Evolutionary conservation across 2,888 invertebrate species (phyloP).

Genomic region (Rhaphigaster nebulosa): DNA sequence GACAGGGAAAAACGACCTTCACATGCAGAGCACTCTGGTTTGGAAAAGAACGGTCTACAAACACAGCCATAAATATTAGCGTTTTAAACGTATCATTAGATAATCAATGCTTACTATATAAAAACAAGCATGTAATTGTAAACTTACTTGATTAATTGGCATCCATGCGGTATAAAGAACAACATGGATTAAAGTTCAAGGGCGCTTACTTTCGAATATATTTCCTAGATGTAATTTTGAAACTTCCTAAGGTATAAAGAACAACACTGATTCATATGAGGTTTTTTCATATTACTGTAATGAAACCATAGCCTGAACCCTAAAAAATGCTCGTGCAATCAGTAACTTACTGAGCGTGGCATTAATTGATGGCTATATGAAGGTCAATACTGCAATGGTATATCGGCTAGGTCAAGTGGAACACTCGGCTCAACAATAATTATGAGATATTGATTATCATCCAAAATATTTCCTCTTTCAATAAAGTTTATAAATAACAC

Average conservation of each 20-base stretch:
- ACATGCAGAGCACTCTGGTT: background rate
- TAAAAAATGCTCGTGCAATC: background rate
- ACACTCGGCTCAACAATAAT: background rate
- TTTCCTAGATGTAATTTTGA: background rate
- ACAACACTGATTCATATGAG: background rate
- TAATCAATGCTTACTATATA: background rate
- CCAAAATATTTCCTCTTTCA: background rate
- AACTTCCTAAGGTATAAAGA: no score
- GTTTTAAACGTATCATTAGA: background rate
- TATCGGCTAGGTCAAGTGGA: background rate
- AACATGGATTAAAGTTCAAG: background rate
- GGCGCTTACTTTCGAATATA: background rate
- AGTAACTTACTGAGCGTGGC: background rate
- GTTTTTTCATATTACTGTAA: background rate
- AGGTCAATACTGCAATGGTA: background rate
- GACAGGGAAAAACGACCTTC: background rate
- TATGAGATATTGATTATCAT: background rate
- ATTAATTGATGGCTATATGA: background rate
- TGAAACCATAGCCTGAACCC: background rate
- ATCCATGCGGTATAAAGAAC: no score
- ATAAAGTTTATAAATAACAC: background rate
- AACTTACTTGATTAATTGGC: background rate
- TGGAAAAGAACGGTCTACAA: background rate
- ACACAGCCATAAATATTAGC: background rate
- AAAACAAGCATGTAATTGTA: background rate